Percentiles rank a stretch among this genome's conserved stretches.
Evolutionary conservation across 2,113 vertebrate genomes (phyloP).

Genomic region (Prietella phreatophila): DNA sequence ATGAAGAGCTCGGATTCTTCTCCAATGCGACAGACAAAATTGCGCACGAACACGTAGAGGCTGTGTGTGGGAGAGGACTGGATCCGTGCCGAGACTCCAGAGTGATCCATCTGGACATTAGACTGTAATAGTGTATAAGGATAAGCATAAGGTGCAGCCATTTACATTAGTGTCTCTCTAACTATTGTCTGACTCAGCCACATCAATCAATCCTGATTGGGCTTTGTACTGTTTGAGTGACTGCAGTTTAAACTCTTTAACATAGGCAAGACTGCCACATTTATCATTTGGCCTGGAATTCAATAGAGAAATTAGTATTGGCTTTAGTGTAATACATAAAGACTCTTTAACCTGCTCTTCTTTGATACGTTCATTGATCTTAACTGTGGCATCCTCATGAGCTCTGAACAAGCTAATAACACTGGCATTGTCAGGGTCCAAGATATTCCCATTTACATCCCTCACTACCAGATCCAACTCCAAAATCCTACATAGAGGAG

Average conservation of each 20-base stretch:
- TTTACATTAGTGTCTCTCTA: neutral
- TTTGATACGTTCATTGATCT: conserved; percentile 91
- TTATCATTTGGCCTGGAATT: neutral
- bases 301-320: neutral
- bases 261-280: neutral
- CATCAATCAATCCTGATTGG: conserved; percentile 18
- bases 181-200: neutral
- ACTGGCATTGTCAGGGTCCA: conserved; percentile 89
- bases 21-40: conserved; percentile 95
- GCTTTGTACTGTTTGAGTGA: neutral
- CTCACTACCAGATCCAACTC: conserved; percentile 91
- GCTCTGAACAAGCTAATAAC: conserved; percentile 94
- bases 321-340: neutral
- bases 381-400: conserved; percentile 86
- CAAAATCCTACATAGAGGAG: conserved; percentile 76
- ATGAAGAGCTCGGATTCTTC: conserved; percentile 98
- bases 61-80: conserved; percentile 94
- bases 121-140: conserved; percentile 68
- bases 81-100: conserved; percentile 82
- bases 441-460: conserved; percentile 89
- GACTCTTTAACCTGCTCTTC: conserved; percentile 82
- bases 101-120: conserved; percentile 84
- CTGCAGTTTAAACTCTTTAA: neutral
- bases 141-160: neutral
- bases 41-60: conserved; percentile 93